These are phyloP conservation scores for Ladona fulva DNA, from an alignment of 1,140 invertebrate genomes.

Conservation along the genomic window DNA sequence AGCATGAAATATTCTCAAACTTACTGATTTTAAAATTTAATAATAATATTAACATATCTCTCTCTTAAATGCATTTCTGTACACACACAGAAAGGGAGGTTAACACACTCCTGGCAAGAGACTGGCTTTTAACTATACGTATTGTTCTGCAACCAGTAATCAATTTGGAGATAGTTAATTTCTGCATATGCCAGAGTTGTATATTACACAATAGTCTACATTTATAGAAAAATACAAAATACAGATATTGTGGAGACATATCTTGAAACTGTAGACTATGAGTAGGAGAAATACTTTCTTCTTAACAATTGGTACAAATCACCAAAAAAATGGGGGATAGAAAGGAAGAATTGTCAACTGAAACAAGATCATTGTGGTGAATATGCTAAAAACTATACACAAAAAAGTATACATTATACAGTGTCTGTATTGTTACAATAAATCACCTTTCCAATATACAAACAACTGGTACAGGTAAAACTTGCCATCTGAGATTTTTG, in stretches of 20 bases:
- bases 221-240: slow-evolving; percentile 17
- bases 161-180: slow-evolving; percentile 14
- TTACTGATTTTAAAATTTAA: slow-evolving; percentile 11
- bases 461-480: slow-evolving; percentile 17
- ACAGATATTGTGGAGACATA: slow-evolving; percentile 16
- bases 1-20: slow-evolving; percentile 7
- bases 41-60: slow-evolving; percentile 17
- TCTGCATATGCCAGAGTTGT: slow-evolving; percentile 17
- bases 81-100: slow-evolving; percentile 14
- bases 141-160: slow-evolving; percentile 11
- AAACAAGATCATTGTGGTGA: slow-evolving; percentile 14
- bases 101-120: slow-evolving; percentile 16
- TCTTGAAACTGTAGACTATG: not conserved
- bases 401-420: slow-evolving; percentile 15
- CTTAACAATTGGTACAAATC: slow-evolving; percentile 16
- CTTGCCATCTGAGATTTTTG: slow-evolving; percentile 15
- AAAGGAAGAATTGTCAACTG: slow-evolving; percentile 10
- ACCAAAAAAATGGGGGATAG: slow-evolving; percentile 14
- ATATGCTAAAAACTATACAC: slow-evolving; percentile 17
- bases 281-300: not conserved
- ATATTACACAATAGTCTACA: slow-evolving; percentile 17
- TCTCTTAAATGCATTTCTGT: slow-evolving; percentile 11
- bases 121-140: slow-evolving; percentile 10
- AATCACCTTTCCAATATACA: slow-evolving; percentile 18
- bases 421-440: slow-evolving; percentile 18